These are phyloP conservation scores for Gonioctena quinquepunctata DNA, from an alignment of 1,140 invertebrate genomes.

Conservation along the genomic window DNA sequence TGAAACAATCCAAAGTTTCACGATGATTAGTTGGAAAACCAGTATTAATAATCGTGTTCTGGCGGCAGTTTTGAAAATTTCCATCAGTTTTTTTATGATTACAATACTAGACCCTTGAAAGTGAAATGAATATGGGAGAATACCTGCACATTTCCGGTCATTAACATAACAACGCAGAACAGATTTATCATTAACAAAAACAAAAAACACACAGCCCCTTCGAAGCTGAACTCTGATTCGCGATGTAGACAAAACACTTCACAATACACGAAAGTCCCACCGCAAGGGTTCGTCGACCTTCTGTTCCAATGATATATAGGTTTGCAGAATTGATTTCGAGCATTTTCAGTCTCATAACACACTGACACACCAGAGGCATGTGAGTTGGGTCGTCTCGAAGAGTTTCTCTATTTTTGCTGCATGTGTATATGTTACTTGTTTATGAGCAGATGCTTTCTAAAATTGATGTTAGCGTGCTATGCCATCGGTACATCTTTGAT, in stretches of 20 bases:
- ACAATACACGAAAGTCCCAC: background rate
- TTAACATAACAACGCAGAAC: no score
- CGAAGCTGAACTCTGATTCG: no score
- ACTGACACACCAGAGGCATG: conserved; percentile 1
- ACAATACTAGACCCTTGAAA: no score
- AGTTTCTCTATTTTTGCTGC: background rate
- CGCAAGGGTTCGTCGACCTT: background rate
- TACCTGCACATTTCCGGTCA: no score
- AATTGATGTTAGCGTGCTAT: conserved; percentile 3
- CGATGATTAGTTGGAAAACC: no score
- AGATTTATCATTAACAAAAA: no score
- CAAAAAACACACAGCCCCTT: no score
- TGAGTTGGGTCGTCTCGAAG: background rate
- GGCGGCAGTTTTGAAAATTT: no score
- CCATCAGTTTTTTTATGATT: no score
- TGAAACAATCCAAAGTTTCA: no score
- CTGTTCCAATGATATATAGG: background rate
- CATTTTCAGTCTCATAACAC: background rate
- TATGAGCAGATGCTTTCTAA: conserved; percentile 5
- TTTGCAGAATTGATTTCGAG: background rate
- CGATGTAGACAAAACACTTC: background rate
- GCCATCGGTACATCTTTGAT: background rate
- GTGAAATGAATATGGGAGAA: no score
- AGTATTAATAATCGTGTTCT: no score
- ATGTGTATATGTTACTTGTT: background rate